These are phyloP conservation scores for Cotesia glomerata DNA, from an alignment of 1,140 invertebrate species.

Conservation along the genomic window DNA sequence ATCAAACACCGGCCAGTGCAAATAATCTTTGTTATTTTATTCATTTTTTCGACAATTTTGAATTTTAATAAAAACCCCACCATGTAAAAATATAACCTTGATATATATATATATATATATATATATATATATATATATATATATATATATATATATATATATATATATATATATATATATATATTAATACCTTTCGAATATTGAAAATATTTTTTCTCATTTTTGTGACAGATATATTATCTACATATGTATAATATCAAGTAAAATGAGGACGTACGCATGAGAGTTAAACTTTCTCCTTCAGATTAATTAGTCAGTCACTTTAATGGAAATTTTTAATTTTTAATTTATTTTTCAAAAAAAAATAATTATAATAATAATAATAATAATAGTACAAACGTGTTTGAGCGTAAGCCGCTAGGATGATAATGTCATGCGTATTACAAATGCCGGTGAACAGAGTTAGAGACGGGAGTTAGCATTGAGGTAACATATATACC, in stretches of 20 bases:
- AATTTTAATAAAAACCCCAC: too few species aligned
- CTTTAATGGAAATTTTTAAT: slow-evolving; percentile 28
- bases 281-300: slow-evolving; percentile 36
- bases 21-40: too few species aligned
- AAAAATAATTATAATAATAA: neutral
- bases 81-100: neutral
- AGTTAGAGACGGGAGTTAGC: neutral
- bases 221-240: neutral
- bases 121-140: neutral
- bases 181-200: too few species aligned
- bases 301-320: slow-evolving; percentile 56
- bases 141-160: neutral
- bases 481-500: neutral
- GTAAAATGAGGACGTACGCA: slow-evolving; percentile 14
- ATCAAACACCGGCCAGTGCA: too few species aligned
- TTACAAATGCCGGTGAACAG: too few species aligned
- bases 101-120: neutral
- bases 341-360: neutral
- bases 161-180: neutral
- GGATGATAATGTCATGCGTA: too few species aligned
- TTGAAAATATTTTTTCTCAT: too few species aligned
- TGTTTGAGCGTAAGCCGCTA: too few species aligned
- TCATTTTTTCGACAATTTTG: too few species aligned
- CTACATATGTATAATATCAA: neutral
- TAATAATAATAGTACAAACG: too few species aligned